Conservation (phyloP, 2,888 invertebrate species). For the Chrysolina haemoptera region DNA sequence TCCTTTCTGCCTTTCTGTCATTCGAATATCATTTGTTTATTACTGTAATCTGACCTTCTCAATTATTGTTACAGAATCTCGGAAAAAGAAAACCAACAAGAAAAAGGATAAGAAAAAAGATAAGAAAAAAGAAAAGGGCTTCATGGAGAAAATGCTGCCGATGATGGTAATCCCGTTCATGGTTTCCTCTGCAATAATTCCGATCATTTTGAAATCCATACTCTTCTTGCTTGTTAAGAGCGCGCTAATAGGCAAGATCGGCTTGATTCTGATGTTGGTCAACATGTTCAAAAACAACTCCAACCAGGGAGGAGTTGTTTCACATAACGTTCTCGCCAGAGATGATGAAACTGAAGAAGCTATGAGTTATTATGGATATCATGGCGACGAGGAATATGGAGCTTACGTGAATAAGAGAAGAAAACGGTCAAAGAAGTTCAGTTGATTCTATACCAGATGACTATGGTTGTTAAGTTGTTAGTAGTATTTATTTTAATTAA, state of each 20-base stretch:
- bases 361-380: conserved; percentile 73
- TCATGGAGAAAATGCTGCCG: conserved; percentile 76
- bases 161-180: conserved; percentile 81
- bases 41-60: not conserved
- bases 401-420: conserved; percentile 70
- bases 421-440: conserved; percentile 35
- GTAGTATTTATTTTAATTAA: conserved; percentile 1
- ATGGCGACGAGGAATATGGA: conserved; percentile 73
- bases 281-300: conserved; percentile 72
- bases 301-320: conserved; percentile 60
- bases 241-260: conserved; percentile 81
- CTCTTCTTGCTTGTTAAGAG: conserved; percentile 80
- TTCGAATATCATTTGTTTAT: not conserved
- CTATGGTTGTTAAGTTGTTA: not conserved
- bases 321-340: conserved; percentile 48
- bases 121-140: conserved; percentile 73
- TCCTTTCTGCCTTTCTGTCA: no score
- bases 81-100: conserved; percentile 30
- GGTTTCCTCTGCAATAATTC: conserved; percentile 80
- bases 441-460: not conserved
- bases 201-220: conserved; percentile 78
- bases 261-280: conserved; percentile 76
- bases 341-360: conserved; percentile 47
- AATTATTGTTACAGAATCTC: conserved; percentile 26
- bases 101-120: conserved; percentile 69